Percentiles rank a stretch among this genome's conserved stretches.
Evolutionary conservation across 2,113 vertebrate species (phyloP).

Genomic region (Platysteira castanea): DNA sequence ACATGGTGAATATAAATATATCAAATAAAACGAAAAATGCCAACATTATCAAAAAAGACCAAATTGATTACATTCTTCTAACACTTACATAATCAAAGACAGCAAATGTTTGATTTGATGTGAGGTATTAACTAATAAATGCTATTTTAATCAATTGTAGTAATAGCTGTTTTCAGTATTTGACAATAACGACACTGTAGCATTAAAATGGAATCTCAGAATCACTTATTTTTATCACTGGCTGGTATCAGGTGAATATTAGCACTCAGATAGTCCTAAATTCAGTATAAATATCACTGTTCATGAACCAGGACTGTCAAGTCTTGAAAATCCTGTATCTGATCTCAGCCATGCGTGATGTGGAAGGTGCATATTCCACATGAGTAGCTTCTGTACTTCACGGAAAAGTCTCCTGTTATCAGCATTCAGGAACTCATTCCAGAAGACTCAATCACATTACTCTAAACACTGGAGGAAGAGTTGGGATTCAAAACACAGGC

Average conservation of each 20-base stretch:
- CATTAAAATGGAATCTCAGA: neutral
- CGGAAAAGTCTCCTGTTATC: conserved; percentile 5
- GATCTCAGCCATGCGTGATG: conserved; percentile 6
- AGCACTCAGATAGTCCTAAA: neutral
- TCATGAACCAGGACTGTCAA: neutral
- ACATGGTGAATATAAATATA: neutral
- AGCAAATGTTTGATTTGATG: neutral
- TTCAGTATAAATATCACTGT: neutral
- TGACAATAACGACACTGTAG: neutral
- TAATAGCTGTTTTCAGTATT: neutral
- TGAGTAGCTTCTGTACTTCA: conserved; percentile 5
- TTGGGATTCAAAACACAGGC: conserved; percentile 34
- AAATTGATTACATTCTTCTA: neutral
- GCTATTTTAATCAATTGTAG: neutral
- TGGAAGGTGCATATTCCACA: conserved; percentile 43
- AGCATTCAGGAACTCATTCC: conserved; percentile 31
- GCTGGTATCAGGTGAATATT: neutral
- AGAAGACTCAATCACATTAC: conserved; percentile 7
- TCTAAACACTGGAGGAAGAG: neutral
- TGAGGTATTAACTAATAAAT: neutral
- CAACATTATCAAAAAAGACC: neutral
- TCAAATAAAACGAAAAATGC: neutral
- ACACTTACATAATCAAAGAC: neutral
- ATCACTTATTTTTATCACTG: neutral
- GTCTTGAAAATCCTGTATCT: neutral